A percentile compares a stretch with the other conserved stretches of the same genome.
Conservation (phyloP, 1,140 invertebrate genomes). For the Monomorium pharaonis region DNA sequence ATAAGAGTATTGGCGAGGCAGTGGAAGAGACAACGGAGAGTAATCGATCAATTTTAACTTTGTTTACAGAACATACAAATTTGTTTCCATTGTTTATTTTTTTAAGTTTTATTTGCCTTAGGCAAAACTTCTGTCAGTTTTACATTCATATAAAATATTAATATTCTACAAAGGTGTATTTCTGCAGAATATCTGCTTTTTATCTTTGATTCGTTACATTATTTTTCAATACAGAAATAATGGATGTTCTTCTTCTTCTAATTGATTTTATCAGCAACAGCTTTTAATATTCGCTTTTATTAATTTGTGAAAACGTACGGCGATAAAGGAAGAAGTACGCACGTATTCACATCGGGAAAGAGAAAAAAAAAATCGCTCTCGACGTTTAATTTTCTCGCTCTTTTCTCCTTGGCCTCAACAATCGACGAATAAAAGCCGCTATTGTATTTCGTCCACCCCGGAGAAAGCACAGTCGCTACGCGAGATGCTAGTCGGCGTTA, state of each 20-base stretch:
- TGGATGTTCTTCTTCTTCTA: neutral
- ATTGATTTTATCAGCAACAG: neutral
- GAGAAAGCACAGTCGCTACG: constrained; percentile 51
- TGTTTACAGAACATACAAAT: neutral
- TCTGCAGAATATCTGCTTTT: neutral
- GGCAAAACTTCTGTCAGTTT: neutral
- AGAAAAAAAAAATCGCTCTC: neutral
- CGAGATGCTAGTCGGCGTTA: constrained; percentile 50
- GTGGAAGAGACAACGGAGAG: neutral
- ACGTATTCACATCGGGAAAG: neutral
- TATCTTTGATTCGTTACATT: neutral
- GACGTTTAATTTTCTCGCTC: neutral
- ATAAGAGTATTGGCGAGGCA: neutral
- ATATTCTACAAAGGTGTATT: neutral
- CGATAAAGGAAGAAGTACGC: neutral
- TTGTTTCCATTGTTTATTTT: neutral
- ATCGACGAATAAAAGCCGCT: neutral
- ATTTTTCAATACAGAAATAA: neutral
- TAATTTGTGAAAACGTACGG: neutral
- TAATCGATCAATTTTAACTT: constrained; percentile 28
- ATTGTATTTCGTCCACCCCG: neutral
- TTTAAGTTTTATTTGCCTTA: neutral
- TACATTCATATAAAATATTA: neutral
- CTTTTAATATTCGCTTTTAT: neutral
- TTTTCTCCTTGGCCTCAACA: neutral